phyloP scores from a whole-genome alignment of 1,140 invertebrate genomes.

The Lepidurus couesii region DNA sequence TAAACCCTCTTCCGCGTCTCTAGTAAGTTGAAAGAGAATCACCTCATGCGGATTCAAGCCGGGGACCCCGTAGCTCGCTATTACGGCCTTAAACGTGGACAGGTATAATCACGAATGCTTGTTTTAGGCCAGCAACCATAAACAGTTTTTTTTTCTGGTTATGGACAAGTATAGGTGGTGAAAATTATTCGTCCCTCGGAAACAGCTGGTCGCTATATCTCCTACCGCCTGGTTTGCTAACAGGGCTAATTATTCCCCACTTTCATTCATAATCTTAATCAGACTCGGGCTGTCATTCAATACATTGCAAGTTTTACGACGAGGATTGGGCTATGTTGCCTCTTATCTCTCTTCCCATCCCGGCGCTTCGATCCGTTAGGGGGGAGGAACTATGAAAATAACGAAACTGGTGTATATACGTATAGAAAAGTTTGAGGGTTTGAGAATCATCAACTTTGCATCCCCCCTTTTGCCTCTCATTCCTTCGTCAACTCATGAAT shows the following conservation, averaged over 20 bases:
- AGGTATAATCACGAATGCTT: conserved; percentile 53
- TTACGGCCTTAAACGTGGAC: conserved; percentile 93
- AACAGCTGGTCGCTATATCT: conserved; percentile 97
- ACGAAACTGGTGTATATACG: not conserved
- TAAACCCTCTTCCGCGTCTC: conserved; percentile 42
- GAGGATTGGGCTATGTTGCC: not conserved
- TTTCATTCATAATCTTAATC: not conserved
- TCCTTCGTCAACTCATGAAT: conserved; percentile 19
- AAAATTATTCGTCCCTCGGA: conserved; percentile 97
- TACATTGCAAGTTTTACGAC: conserved; percentile 1
- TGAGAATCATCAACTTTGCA: not conserved
- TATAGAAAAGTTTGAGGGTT: not conserved
- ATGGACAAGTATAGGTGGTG: conserved; percentile 70
- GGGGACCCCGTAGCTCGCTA: conserved; percentile 97
- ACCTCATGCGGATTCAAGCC: conserved; percentile 97
- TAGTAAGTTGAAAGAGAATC: conserved; percentile 96
- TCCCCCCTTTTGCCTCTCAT: not conserved
- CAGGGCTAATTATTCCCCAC: not conserved
- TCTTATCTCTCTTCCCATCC: not conserved
- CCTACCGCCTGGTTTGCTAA: conserved; percentile 92
- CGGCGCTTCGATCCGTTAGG: not conserved
- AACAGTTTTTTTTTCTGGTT: conserved; percentile 38
- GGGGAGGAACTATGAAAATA: not conserved
- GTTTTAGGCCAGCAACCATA: conserved; percentile 24
- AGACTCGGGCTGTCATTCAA: not conserved